Conservation (phyloP, 1,140 invertebrate species). For the Maconellicoccus hirsutus region DNA sequence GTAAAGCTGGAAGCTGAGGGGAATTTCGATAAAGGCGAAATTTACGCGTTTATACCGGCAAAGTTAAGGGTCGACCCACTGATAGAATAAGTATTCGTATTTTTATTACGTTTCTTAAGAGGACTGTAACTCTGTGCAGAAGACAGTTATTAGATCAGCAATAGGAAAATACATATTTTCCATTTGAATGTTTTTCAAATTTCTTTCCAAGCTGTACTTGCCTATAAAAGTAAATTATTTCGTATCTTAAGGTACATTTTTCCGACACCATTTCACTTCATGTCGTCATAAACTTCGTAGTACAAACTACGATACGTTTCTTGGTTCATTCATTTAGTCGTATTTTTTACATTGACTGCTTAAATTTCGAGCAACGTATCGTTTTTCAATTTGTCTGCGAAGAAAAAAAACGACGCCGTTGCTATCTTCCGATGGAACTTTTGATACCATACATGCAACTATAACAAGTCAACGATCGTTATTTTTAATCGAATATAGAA, state of each 20-base stretch:
- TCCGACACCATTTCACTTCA: neutral
- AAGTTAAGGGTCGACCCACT: slow-evolving; percentile 10
- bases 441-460: no score
- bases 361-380: neutral
- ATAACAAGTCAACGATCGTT: neutral
- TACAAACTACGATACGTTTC: no score
- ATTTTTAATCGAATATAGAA: neutral
- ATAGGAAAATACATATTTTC: neutral
- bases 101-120: slow-evolving; percentile 16
- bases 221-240: neutral
- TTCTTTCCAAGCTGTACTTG: neutral
- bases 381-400: neutral
- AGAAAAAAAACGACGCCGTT: neutral
- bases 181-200: slow-evolving; percentile 1
- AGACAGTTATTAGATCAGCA: slow-evolving; percentile 3
- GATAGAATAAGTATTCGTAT: slow-evolving; percentile 16
- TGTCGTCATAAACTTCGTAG: no score
- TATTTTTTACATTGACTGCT: no score
- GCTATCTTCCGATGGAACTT: no score
- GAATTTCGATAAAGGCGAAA: slow-evolving; percentile 17
- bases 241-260: neutral
- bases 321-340: no score
- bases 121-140: neutral
- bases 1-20: slow-evolving; percentile 8
- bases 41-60: neutral